Percentiles rank a stretch among this genome's conserved stretches.
Conservation (phyloP, 2,888 invertebrate genomes). For the Drosophila longiperda region DNA sequence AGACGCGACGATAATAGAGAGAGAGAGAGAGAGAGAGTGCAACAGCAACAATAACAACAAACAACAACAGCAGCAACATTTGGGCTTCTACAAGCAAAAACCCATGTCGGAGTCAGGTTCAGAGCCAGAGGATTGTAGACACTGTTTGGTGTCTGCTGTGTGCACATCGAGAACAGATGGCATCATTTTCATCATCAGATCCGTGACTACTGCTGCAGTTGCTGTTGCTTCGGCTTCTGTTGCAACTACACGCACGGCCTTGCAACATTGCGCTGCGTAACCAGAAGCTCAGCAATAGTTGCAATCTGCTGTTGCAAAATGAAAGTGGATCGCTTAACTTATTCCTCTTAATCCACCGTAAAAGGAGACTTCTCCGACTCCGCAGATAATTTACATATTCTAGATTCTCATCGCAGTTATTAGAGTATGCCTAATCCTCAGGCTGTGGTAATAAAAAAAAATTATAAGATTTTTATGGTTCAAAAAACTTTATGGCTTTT, state of each 20-base stretch:
- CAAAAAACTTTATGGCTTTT: neutral
- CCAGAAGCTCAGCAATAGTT: conserved; percentile 7
- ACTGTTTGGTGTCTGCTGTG: conserved; percentile 15
- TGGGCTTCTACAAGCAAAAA: conserved; percentile 46
- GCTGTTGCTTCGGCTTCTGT: conserved; percentile 4
- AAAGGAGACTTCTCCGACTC: neutral
- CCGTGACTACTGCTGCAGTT: conserved; percentile 20
- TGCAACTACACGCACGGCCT: conserved; percentile 32
- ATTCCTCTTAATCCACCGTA: neutral
- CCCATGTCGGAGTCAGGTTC: conserved; percentile 41
- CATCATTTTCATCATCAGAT: conserved; percentile 52
- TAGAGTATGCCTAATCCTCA: neutral
- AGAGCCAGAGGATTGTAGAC: conserved; percentile 40
- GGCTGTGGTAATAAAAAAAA: neutral
- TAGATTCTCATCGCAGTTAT: neutral
- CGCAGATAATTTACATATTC: neutral
- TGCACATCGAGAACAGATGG: conserved; percentile 55
- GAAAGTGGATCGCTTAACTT: neutral
- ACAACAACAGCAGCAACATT: conserved; percentile 18
- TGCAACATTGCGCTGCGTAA: conserved; percentile 25
- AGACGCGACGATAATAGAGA: conserved; percentile 69
- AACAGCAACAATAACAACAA: conserved; percentile 14
- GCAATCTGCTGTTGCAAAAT: conserved; percentile 1
- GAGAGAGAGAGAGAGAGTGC: conserved; percentile 15
- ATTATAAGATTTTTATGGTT: neutral